Base-by-base conservation (phyloP, 2,113 vertebrate genomes). In the Zosterops hypoxanthus region DNA sequence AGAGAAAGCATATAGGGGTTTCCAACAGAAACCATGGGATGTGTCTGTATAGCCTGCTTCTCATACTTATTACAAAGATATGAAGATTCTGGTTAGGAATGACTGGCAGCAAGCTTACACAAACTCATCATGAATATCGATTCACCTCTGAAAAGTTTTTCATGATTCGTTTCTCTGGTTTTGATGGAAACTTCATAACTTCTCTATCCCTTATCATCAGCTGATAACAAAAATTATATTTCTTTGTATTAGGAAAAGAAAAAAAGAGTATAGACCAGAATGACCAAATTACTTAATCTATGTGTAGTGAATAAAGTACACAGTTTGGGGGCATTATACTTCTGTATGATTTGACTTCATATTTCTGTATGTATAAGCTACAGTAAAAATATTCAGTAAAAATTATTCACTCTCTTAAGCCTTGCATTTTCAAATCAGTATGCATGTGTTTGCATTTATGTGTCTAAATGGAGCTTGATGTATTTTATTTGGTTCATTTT, bases 301-400 rank as follows among this genome's bases (percentile, higher is more conserved):
- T 24, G 19, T 21, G 2, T 17, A 3, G 11, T 66, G 22, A 63
- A 11, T 52, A 47, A 4, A 0, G 23, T 29, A 34, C 5, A 60
- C 33, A 3, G 55, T 56, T 73, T 76, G 5, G 8, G 36, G 24
- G 23, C 3, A 55, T 75, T 82, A 14, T 3, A 59, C 0, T 0
- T 34, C 7, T 64, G 7, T 8, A n/a, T 29, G 2, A 76, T 42
- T 68, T 86, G 33, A 29, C 2, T 56, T 82, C 11, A 23, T 60
- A 47, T 33, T 46, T 55, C 6, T 22, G 5, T 6, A 13, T 11
- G 34, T 4, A 31, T 36, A 33, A 76, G 42, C 3, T 29, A 33
- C 3, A 42, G 11, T 20, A 5, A 18, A 77, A 77, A 14, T 77
- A 84, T 12, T 73, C 10, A 64, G 10, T 55, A 64, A 59, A 69